Percentiles rank a stretch among this genome's conserved stretches.
phyloP scores from a whole-genome alignment of 2,888 invertebrate species.

The Sipha maydis region DNA sequence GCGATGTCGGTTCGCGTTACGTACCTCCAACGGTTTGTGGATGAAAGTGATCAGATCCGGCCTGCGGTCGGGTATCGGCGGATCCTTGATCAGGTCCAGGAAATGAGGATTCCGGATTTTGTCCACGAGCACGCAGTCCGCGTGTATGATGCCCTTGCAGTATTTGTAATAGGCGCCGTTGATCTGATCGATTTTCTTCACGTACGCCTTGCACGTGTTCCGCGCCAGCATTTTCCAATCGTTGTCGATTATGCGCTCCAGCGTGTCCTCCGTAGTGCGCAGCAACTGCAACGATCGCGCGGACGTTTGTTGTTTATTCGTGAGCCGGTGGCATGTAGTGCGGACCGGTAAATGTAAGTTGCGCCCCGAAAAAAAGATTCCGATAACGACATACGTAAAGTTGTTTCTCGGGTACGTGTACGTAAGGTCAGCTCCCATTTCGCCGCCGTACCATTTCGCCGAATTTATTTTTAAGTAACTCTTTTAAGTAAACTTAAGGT shows the following conservation, averaged over 20 bases:
- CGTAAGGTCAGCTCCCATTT: no score
- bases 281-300: slow-evolving; percentile 71
- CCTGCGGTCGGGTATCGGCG: slow-evolving; percentile 81
- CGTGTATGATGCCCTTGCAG: slow-evolving; percentile 84
- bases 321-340: no score
- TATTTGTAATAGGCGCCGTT: slow-evolving; percentile 81
- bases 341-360: no score
- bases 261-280: slow-evolving; percentile 82
- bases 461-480: no score
- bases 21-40: slow-evolving; percentile 80
- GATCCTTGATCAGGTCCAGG: slow-evolving; percentile 81
- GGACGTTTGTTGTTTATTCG: background rate
- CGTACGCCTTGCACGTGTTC: slow-evolving; percentile 77
- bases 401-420: no score
- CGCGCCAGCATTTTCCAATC: slow-evolving; percentile 79
- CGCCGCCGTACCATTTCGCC: no score
- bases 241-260: slow-evolving; percentile 79
- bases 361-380: no score
- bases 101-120: slow-evolving; percentile 77
- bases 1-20: slow-evolving; percentile 6
- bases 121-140: slow-evolving; percentile 82
- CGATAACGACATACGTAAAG: no score
- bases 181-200: slow-evolving; percentile 73
- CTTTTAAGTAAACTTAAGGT: no score
- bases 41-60: slow-evolving; percentile 87